Evolutionary conservation across 2,888 invertebrate species (phyloP).

Genomic region (Maniola hyperantus): DNA sequence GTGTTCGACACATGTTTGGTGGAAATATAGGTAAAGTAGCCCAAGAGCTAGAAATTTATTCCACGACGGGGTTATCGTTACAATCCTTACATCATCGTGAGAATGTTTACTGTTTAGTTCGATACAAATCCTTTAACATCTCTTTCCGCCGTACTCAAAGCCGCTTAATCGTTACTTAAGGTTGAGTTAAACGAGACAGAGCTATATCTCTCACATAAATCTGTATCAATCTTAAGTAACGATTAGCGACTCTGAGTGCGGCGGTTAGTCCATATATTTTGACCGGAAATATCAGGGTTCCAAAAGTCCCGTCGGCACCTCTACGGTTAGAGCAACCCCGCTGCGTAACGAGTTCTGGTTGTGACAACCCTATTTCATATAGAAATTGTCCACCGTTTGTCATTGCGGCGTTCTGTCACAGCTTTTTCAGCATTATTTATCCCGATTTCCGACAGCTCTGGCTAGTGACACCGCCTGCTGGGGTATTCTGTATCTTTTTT

Average conservation of each 20-base stretch:
- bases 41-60: not conserved
- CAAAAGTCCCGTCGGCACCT: conserved; percentile 20
- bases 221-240: no score
- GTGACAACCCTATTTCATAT: conserved; percentile 64
- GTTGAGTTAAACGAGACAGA: no score
- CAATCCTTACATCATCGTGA: no score
- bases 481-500: not conserved
- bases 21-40: conserved; percentile 20
- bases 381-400: conserved; percentile 51
- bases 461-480: conserved; percentile 5
- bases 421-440: conserved; percentile 32
- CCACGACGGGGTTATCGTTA: no score
- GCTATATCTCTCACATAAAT: no score
- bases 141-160: not conserved
- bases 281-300: conserved; percentile 17
- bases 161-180: no score
- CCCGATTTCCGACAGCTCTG: conserved; percentile 1
- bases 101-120: no score
- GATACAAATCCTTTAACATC: not conserved
- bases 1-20: conserved; percentile 46
- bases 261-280: not conserved
- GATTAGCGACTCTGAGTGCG: no score
- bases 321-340: conserved; percentile 47
- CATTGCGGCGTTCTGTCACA: conserved; percentile 43
- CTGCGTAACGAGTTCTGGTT: conserved; percentile 54